Percentiles rank a stretch among this genome's conserved stretches.
Conservation (phyloP, 2,113 vertebrate species). For the Oncorhynchus nerka region DNA sequence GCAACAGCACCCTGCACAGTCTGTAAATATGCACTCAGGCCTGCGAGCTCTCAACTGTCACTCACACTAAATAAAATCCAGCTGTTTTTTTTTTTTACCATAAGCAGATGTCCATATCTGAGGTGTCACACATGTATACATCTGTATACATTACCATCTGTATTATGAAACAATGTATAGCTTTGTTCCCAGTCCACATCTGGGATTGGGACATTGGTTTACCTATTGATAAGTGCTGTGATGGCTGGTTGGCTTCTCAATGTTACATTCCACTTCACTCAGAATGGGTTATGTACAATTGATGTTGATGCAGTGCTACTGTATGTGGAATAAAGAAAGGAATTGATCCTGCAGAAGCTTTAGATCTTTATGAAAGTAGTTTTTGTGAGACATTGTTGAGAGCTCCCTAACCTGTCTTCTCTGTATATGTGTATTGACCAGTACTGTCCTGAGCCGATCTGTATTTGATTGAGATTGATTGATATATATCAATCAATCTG, state of each 20-base stretch:
- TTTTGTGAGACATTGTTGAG: neutral
- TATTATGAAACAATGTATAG: neutral
- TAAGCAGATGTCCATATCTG: neutral
- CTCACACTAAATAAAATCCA: neutral
- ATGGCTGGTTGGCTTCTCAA: neutral
- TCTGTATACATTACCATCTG: neutral
- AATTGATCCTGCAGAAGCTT: neutral
- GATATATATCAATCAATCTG: neutral
- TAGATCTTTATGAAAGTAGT: neutral
- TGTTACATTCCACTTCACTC: neutral
- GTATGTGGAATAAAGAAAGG: neutral
- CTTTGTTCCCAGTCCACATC: neutral
- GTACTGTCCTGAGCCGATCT: neutral
- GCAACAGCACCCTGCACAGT: neutral
- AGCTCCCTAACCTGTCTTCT: neutral
- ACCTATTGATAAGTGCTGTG: constrained; percentile 9
- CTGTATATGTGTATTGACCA: neutral
- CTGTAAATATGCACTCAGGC: constrained; percentile 4
- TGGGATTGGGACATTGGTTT: neutral
- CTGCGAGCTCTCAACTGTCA: constrained; percentile 5
- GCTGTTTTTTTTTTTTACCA: neutral
- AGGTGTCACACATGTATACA: neutral
- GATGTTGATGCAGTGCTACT: neutral
- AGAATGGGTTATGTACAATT: neutral
- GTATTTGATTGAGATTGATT: neutral